These are phyloP conservation scores for Piaya cayana DNA, from an alignment of 2,113 vertebrate genomes.

Conservation along the genomic window DNA sequence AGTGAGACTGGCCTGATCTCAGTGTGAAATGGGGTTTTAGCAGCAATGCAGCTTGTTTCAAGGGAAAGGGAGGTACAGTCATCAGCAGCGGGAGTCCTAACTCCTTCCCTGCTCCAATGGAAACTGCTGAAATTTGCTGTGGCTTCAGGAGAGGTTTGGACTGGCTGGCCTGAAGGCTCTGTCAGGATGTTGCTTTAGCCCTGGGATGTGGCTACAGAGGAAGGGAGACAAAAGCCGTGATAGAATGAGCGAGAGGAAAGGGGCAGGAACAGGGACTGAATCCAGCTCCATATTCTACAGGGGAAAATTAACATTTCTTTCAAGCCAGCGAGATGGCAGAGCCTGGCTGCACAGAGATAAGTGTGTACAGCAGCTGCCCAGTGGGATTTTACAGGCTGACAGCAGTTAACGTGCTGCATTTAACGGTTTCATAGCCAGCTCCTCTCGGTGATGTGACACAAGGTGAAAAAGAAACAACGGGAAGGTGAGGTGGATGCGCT, in stretches of 20 bases:
- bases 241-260: neutral
- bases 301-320: conserved; percentile 59
- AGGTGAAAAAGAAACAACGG: neutral
- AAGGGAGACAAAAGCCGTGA: neutral
- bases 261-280: neutral
- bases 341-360: conserved; percentile 56
- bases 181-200: neutral
- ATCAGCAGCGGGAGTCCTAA: neutral
- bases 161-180: neutral
- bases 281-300: neutral
- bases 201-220: neutral
- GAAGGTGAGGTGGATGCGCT: neutral
- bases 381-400: neutral
- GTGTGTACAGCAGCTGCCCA: conserved; percentile 17
- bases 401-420: conserved; percentile 1
- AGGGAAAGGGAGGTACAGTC: neutral
- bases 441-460: neutral
- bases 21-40: fast-evolving
- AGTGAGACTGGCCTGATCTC: neutral
- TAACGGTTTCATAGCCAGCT: conserved; percentile 12
- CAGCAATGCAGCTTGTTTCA: neutral
- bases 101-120: neutral
- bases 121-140: neutral
- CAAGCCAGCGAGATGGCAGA: conserved; percentile 25
- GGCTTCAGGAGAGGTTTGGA: neutral